phyloP scores from a whole-genome alignment of 2,888 invertebrate genomes.

The Conistra vaccinii region DNA sequence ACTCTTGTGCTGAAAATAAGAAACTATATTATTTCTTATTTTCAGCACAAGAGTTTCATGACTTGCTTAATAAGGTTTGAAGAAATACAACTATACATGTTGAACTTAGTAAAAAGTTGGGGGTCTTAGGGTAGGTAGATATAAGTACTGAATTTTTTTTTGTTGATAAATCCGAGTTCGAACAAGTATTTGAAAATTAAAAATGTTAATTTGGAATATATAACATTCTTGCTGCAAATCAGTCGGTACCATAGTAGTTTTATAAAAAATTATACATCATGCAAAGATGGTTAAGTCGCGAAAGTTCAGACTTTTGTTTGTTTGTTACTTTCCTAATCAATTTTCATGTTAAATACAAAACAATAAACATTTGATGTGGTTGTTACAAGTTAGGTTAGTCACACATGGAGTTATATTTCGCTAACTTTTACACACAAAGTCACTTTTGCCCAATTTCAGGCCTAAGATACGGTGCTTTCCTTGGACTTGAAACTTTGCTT shows the following conservation, averaged over 20 bases:
- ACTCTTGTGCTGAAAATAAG: too few relatives aligned
- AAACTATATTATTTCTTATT: too few relatives aligned
- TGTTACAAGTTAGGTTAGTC: slow-evolving; percentile 26
- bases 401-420: slow-evolving; percentile 19
- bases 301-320: not conserved
- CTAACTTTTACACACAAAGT: slow-evolving; percentile 22
- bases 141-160: not conserved
- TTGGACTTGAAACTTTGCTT: slow-evolving; percentile 77
- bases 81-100: not conserved
- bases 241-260: not conserved
- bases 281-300: not conserved
- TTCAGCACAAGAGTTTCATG: not conserved
- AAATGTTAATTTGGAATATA: not conserved
- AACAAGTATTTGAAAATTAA: not conserved
- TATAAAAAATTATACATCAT: not conserved
- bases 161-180: not conserved
- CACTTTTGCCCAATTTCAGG: slow-evolving; percentile 37
- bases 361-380: slow-evolving; percentile 14
- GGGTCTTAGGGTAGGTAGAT: too few relatives aligned
- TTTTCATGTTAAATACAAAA: slow-evolving; percentile 6
- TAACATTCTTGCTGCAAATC: not conserved
- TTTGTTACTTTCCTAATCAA: not conserved
- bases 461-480: slow-evolving; percentile 63
- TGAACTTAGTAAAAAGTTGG: not conserved
- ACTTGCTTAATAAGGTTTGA: not conserved